These are phyloP conservation scores for Leucophenga montana DNA, from an alignment of 2,888 invertebrate species.

Conservation along the genomic window DNA sequence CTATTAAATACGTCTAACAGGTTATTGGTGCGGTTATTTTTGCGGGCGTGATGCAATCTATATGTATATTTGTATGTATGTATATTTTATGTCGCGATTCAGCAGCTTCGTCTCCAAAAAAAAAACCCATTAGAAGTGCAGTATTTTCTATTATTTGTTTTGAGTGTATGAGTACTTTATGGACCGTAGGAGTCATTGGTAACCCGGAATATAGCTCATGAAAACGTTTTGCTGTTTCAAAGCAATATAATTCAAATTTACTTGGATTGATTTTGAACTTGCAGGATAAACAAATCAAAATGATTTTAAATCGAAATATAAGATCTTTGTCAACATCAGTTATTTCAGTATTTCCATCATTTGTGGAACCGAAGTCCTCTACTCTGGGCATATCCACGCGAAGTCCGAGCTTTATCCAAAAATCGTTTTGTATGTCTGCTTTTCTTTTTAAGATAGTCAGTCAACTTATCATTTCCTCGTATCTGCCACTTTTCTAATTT, in stretches of 20 bases:
- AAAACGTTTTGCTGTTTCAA: not conserved
- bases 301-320: no score
- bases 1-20: constrained; percentile 7
- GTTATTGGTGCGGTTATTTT: constrained; percentile 4
- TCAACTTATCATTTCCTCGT: no score
- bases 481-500: no score
- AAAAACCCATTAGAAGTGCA: no score
- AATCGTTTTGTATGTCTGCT: no score
- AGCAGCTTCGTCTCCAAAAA: constrained; percentile 5
- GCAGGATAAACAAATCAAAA: no score
- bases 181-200: constrained; percentile 31
- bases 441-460: no score
- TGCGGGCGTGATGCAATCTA: not conserved
- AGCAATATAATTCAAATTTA: no score
- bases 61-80: no score
- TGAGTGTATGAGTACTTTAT: constrained; percentile 3
- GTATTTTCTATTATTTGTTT: constrained; percentile 6
- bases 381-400: constrained; percentile 34
- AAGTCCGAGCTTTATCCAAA: constrained; percentile 30
- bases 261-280: no score
- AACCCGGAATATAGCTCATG: constrained; percentile 27
- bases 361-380: constrained; percentile 29
- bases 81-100: not conserved
- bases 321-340: no score
- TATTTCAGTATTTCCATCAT: constrained; percentile 35